A percentile compares a stretch with the other conserved stretches of the same genome.
Conservation (phyloP, 2,888 invertebrate genomes). For the Hemicrepidius hirtus region DNA sequence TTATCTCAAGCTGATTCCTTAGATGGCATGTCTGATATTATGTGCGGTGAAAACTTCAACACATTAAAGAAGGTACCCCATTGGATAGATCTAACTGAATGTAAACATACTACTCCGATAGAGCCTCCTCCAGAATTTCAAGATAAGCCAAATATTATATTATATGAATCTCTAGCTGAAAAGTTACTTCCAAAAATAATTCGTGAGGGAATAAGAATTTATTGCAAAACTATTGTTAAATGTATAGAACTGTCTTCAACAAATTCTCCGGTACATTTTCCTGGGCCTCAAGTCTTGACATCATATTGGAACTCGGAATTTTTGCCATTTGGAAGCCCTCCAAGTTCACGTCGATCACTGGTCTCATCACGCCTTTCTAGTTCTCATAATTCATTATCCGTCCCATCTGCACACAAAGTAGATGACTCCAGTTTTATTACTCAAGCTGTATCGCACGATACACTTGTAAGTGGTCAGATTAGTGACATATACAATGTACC, state of each 20-base stretch:
- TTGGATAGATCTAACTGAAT: constrained; percentile 72
- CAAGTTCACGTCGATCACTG: constrained; percentile 85
- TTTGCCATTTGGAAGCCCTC: constrained; percentile 75
- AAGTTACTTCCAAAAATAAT: constrained; percentile 72
- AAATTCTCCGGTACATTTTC: constrained; percentile 21
- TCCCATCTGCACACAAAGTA: constrained; percentile 81
- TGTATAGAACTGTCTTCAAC: constrained; percentile 9
- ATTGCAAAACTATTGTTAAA: constrained; percentile 48
- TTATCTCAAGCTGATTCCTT: constrained; percentile 87
- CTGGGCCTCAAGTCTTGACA: constrained; percentile 52
- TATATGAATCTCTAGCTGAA: constrained; percentile 71
- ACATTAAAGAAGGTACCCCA: constrained; percentile 87
- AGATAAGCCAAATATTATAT: constrained; percentile 74
- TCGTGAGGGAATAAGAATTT: constrained; percentile 67
- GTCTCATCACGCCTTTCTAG: constrained; percentile 87
- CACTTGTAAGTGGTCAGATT: constrained; percentile 84
- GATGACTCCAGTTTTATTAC: constrained; percentile 92
- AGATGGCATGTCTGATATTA: constrained; percentile 83
- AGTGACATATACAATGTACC: constrained; percentile 92
- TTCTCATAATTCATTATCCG: constrained; percentile 88
- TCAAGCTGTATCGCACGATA: constrained; percentile 91
- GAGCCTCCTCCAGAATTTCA: constrained; percentile 92
- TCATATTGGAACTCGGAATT: constrained; percentile 76
- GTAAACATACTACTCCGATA: constrained; percentile 79
- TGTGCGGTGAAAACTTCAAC: constrained; percentile 88